Conservation (phyloP, 2,113 vertebrate genomes). For the Gorsachius goisagi region DNA sequence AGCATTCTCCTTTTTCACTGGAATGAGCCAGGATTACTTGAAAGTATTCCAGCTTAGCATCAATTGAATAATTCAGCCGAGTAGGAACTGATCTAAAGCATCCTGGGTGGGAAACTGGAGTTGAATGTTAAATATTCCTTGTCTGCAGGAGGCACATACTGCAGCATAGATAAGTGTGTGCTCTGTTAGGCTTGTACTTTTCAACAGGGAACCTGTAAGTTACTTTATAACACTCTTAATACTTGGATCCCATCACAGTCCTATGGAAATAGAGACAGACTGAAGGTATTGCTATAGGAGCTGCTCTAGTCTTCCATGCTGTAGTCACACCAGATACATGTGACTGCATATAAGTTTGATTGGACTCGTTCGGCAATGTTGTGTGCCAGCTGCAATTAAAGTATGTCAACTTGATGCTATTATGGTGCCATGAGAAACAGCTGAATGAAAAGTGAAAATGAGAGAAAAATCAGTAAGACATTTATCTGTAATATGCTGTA, state of each 20-base stretch:
- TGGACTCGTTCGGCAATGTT: background rate
- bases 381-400: background rate
- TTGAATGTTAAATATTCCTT: background rate
- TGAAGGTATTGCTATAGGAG: background rate
- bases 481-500: background rate
- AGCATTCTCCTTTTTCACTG: background rate
- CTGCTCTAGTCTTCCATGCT: background rate
- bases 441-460: background rate
- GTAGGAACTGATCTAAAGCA: background rate
- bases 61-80: background rate
- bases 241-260: background rate
- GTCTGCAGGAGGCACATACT: background rate
- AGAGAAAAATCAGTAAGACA: background rate
- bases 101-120: background rate
- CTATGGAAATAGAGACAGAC: background rate
- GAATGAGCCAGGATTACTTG: background rate
- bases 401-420: background rate
- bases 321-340: background rate
- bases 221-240: background rate
- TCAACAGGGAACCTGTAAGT: background rate
- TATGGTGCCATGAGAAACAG: background rate
- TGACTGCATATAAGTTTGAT: background rate
- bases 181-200: background rate
- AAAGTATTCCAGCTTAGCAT: background rate
- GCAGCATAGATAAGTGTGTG: background rate